Percentiles rank a stretch among this genome's conserved stretches.
Evolutionary conservation across 2,888 invertebrate species (phyloP).

Genomic region (Drosophila lacicola): DNA sequence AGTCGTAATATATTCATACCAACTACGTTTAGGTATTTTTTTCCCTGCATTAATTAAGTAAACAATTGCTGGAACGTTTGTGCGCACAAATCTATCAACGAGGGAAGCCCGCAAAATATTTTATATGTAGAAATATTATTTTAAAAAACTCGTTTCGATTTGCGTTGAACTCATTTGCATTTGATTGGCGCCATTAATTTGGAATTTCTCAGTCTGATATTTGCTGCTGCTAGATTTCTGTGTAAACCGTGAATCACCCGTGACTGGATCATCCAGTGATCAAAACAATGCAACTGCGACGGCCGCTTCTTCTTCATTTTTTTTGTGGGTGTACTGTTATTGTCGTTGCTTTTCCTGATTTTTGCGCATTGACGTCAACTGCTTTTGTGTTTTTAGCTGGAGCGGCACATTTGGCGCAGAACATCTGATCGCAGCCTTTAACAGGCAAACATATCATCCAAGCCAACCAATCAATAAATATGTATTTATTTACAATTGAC

Average conservation of each 20-base stretch:
- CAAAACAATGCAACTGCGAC: slow-evolving; percentile 27
- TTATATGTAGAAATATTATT: slow-evolving; percentile 3
- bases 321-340: slow-evolving; percentile 31
- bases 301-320: slow-evolving; percentile 7
- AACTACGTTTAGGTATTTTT: slow-evolving; percentile 50
- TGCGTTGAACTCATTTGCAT: slow-evolving; percentile 65
- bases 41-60: slow-evolving; percentile 67
- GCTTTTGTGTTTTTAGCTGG: slow-evolving; percentile 32
- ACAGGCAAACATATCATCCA: not conserved
- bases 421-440: slow-evolving; percentile 12
- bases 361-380: slow-evolving; percentile 67
- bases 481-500: slow-evolving; percentile 56
- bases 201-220: slow-evolving; percentile 39
- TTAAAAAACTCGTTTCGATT: slow-evolving; percentile 49
- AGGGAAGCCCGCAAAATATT: slow-evolving; percentile 61
- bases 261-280: slow-evolving; percentile 19
- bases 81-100: slow-evolving; percentile 36
- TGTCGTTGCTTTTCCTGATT: slow-evolving; percentile 37
- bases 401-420: slow-evolving; percentile 36
- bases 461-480: slow-evolving; percentile 9
- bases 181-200: slow-evolving; percentile 39
- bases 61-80: slow-evolving; percentile 47
- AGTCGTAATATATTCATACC: slow-evolving; percentile 24
- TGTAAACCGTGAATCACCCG: slow-evolving; percentile 56
- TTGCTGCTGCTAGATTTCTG: slow-evolving; percentile 40